phyloP scores from a whole-genome alignment of 2,113 vertebrate genomes.

The Lagopus leucura region DNA sequence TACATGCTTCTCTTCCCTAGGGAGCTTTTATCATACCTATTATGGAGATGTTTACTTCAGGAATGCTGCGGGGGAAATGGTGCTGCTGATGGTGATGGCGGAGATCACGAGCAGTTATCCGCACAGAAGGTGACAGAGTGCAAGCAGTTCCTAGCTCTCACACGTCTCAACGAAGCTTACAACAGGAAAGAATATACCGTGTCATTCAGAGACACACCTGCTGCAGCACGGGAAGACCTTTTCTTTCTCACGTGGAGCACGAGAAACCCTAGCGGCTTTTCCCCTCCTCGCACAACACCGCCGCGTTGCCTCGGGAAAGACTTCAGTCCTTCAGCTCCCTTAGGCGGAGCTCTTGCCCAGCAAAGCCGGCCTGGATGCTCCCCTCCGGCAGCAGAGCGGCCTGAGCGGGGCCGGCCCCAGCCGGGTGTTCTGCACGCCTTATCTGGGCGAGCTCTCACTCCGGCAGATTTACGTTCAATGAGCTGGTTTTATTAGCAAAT shows the following conservation, averaged over 20 bases:
- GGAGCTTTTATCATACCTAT: conserved; percentile 3
- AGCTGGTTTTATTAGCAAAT: not conserved
- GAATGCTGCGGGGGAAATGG: not conserved
- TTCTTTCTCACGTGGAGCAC: not conserved
- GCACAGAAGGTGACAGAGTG: not conserved
- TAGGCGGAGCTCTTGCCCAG: conserved; percentile 79
- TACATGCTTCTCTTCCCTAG: conserved; percentile 11
- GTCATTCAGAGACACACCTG: not conserved
- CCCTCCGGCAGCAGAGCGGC: not conserved
- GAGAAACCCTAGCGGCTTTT: not conserved
- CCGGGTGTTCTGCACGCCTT: not conserved
- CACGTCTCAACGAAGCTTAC: not conserved
- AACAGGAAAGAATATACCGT: not conserved
- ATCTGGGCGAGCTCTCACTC: not conserved
- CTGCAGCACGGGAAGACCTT: not conserved
- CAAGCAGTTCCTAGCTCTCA: not conserved
- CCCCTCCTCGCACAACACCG: rapidly evolving
- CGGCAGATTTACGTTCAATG: not conserved
- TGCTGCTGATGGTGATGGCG: not conserved
- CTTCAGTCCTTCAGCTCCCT: conserved; percentile 30
- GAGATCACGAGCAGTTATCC: not conserved
- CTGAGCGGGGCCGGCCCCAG: not conserved
- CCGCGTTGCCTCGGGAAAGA: rapidly evolving
- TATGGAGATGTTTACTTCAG: conserved; percentile 37
- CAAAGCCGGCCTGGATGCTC: not conserved